A percentile compares a stretch with the other conserved stretches of the same genome.
Conservation (phyloP, 1,140 invertebrate species). For the Pomphorhynchus laevis region DNA sequence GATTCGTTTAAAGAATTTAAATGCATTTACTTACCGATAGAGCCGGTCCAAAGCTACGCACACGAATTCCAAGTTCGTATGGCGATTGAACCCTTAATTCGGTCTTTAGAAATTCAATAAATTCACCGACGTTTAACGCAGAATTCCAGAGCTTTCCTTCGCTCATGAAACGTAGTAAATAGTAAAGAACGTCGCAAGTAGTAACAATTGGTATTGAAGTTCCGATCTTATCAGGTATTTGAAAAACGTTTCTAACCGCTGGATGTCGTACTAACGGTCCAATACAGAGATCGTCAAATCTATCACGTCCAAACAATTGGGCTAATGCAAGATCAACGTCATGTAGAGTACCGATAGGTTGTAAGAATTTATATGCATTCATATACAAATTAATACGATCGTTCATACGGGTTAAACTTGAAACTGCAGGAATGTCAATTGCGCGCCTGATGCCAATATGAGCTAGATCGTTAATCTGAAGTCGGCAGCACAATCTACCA, state of each 20-base stretch:
- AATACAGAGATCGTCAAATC: conserved; percentile 3
- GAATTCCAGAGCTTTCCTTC: no score
- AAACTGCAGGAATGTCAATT: neutral
- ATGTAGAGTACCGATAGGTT: neutral
- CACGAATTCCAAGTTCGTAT: no score
- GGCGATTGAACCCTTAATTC: no score
- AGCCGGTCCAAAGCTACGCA: no score
- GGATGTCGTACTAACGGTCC: conserved; percentile 3
- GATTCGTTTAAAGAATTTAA: no score
- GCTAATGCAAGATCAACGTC: conserved; percentile 1
- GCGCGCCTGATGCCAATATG: conserved; percentile 2
- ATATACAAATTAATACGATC: conserved; percentile 3
- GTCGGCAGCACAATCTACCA: neutral
- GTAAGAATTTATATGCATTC: conserved; percentile 1
- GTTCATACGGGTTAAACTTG: neutral
- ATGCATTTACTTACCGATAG: no score
- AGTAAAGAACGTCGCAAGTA: no score
- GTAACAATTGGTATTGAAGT: no score
- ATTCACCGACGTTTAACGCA: no score
- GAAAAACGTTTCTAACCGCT: conserved; percentile 1
- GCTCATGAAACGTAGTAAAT: no score
- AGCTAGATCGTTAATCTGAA: neutral
- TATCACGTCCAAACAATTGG: neutral
- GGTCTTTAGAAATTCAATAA: no score
- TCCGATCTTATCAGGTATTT: conserved; percentile 3